These are phyloP conservation scores for Mesocricetus auratus DNA, from an alignment of 2,113 vertebrate species.

Conservation along the genomic window DNA sequence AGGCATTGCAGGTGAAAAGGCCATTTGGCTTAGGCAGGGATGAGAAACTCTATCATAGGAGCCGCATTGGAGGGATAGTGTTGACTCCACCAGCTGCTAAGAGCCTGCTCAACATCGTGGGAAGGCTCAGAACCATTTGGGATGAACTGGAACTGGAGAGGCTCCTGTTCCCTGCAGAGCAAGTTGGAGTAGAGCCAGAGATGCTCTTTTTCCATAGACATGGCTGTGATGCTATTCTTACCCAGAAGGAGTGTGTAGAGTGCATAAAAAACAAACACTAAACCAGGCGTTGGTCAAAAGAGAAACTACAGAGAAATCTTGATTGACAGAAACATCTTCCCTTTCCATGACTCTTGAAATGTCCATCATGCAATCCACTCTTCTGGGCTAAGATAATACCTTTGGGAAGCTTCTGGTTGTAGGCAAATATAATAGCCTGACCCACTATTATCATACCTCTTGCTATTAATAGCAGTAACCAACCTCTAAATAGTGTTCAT, in stretches of 20 bases:
- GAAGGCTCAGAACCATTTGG: conserved; percentile 55
- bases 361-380: neutral
- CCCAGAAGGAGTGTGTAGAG: conserved; percentile 1
- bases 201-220: neutral
- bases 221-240: conserved; percentile 33
- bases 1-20: neutral
- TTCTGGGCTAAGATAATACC: neutral
- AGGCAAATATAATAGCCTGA: neutral
- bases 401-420: neutral
- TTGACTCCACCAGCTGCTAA: neutral
- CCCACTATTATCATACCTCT: conserved; percentile 21
- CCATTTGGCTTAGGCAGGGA: neutral
- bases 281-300: conserved; percentile 10
- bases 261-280: neutral
- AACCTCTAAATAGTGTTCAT: neutral
- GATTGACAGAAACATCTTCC: neutral
- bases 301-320: conserved; percentile 14
- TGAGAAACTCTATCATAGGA: conserved; percentile 4
- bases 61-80: neutral
- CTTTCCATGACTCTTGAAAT: neutral
- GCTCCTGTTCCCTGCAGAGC: neutral
- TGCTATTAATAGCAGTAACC: conserved; percentile 14
- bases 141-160: conserved; percentile 45
- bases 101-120: conserved; percentile 21
- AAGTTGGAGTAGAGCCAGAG: conserved; percentile 48